Conservation (phyloP, 92 coral and sea anemone species). For the Zoanthus sansibaricus region DNA sequence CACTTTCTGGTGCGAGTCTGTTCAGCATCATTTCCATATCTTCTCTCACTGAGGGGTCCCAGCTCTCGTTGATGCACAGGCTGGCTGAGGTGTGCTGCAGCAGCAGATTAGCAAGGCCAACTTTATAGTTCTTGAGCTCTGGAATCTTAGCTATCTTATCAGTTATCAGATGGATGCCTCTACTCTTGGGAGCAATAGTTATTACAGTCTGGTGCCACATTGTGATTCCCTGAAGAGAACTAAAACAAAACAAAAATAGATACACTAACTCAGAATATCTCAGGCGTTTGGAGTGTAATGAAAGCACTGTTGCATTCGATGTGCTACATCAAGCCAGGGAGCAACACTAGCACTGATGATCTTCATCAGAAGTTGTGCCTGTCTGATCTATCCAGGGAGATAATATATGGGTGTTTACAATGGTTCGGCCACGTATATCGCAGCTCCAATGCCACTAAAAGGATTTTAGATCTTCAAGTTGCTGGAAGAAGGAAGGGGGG, state of each 20-base stretch:
- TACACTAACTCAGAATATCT: background rate
- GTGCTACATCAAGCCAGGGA: too few species aligned
- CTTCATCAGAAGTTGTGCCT: too few species aligned
- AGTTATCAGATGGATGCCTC: constrained; percentile 93
- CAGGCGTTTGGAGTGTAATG: too few species aligned
- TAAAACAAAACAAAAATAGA: background rate
- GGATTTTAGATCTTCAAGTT: too few species aligned
- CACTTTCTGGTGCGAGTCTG: constrained; percentile 91
- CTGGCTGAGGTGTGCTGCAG: constrained; percentile 98
- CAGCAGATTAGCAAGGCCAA: constrained; percentile 87
- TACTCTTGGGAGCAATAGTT: constrained; percentile 65
- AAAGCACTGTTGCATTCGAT: too few species aligned
- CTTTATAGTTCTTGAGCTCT: constrained; percentile 91
- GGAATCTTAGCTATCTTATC: constrained; percentile 83
- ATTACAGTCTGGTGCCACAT: constrained; percentile 84
- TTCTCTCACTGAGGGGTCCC: constrained; percentile 89
- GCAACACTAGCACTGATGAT: too few species aligned
- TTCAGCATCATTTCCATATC: constrained; percentile 99
- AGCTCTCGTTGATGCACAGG: constrained; percentile 89
- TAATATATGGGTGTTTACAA: too few species aligned
- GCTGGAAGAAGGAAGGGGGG: too few species aligned
- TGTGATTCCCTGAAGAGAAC: constrained; percentile 57
- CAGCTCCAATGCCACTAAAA: too few species aligned
- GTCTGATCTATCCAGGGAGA: too few species aligned
- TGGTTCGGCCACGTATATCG: too few species aligned